Conservation (phyloP, 2,113 vertebrate genomes). For the Apodemus speciosus region DNA sequence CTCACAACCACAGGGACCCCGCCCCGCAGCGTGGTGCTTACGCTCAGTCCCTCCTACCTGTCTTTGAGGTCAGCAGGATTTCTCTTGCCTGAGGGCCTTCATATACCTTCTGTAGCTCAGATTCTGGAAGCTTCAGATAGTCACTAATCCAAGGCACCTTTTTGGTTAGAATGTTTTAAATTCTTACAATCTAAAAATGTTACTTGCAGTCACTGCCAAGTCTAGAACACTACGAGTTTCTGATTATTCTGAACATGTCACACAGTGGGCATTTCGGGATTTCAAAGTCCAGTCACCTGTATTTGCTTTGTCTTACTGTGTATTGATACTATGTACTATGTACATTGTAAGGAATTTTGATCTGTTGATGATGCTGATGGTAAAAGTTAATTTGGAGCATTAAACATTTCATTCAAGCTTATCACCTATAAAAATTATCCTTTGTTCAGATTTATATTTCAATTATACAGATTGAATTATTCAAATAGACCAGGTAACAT, state of each 20-base stretch:
- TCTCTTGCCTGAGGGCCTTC: background rate
- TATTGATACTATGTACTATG: background rate
- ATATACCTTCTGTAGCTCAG: background rate
- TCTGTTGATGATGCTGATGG: background rate
- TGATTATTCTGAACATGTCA: background rate
- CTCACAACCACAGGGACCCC: background rate
- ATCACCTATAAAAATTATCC: background rate
- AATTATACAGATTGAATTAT: background rate
- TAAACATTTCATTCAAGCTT: slow-evolving; percentile 8
- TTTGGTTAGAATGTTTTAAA: background rate
- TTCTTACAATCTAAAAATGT: background rate
- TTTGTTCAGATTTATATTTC: background rate
- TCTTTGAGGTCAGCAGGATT: background rate
- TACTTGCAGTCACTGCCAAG: background rate
- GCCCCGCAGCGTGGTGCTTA: background rate
- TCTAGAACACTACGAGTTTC: background rate
- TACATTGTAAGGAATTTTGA: slow-evolving; percentile 16
- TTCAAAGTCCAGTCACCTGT: background rate
- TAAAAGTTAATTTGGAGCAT: background rate
- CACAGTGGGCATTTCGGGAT: background rate
- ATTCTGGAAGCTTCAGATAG: background rate
- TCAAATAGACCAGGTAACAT: slow-evolving; percentile 21
- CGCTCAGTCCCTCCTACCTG: background rate
- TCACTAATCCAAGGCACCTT: background rate
- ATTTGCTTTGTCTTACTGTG: background rate